phyloP scores from a whole-genome alignment of 53 echinoderm and acorn worm genomes.

The Crossaster papposus region DNA sequence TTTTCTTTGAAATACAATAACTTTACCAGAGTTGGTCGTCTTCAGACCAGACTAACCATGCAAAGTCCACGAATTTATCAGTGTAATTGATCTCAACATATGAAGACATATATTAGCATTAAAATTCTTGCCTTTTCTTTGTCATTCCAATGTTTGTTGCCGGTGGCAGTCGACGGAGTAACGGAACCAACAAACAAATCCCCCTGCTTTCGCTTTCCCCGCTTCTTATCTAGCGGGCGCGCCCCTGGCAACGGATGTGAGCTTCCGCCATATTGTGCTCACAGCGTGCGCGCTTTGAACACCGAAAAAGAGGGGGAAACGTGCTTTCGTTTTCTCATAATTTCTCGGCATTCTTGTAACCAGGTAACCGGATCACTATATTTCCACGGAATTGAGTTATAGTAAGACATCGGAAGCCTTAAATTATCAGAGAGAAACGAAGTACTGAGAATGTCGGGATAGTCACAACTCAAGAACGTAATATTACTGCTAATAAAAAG shows the following conservation, averaged over 20 bases:
- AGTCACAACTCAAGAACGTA: too few species aligned
- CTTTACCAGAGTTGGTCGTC: too few species aligned
- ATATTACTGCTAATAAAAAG: too few species aligned
- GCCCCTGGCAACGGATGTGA: conserved; percentile 46
- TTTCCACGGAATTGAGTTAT: not conserved
- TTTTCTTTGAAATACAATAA: too few species aligned
- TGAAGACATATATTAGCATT: not conserved
- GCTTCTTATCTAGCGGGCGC: conserved; percentile 11
- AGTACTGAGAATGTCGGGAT: too few species aligned
- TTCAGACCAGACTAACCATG: too few species aligned
- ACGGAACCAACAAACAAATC: not conserved
- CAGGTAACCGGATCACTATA: not conserved
- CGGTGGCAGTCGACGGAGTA: not conserved
- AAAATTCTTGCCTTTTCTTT: not conserved
- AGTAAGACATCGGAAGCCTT: not conserved
- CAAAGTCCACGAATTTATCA: not conserved
- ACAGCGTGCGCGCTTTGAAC: not conserved
- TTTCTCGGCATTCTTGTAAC: not conserved
- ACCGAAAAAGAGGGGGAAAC: not conserved
- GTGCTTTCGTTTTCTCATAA: conserved; percentile 32
- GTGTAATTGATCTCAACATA: not conserved
- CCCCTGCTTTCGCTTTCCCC: conserved; percentile 5
- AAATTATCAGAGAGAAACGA: too few species aligned
- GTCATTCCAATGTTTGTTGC: not conserved
- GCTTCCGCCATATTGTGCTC: conserved; percentile 32